Percentiles rank a stretch among this genome's conserved stretches.
Evolutionary conservation across 2,113 vertebrate genomes (phyloP).

Genomic region (Planiliza haematocheilus): DNA sequence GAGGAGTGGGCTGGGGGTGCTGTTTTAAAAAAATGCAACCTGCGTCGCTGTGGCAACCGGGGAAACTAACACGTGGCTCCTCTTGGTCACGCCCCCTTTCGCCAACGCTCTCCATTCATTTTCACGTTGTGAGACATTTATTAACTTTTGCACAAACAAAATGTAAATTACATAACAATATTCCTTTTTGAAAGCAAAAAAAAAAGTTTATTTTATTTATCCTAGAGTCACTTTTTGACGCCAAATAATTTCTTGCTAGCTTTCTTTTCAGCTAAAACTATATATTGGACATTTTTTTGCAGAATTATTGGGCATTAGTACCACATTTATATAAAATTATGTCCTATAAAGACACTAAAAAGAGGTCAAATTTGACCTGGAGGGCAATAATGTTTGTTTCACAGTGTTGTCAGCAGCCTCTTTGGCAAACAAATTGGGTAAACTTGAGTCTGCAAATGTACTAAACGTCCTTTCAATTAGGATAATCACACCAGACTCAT

Average conservation of each 20-base stretch:
- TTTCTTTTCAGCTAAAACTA: too few species aligned
- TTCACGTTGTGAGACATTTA: neutral
- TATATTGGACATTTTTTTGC: too few species aligned
- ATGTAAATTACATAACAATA: too few species aligned
- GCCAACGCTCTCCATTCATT: slow-evolving; percentile 21
- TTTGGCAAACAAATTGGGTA: slow-evolving; percentile 18
- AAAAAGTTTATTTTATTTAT: too few species aligned
- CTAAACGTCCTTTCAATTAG: neutral
- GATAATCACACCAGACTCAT: slow-evolving; percentile 17
- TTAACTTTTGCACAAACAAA: too few species aligned
- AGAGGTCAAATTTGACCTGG: too few species aligned
- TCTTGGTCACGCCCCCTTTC: neutral
- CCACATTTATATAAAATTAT: too few species aligned
- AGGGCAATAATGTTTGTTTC: slow-evolving; percentile 3
- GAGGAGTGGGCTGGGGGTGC: slow-evolving; percentile 13
- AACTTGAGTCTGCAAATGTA: neutral
- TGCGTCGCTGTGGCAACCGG: slow-evolving; percentile 39
- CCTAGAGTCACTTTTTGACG: too few species aligned
- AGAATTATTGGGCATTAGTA: too few species aligned
- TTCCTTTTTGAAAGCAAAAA: too few species aligned
- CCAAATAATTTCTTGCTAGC: too few species aligned
- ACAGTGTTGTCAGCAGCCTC: slow-evolving; percentile 6
- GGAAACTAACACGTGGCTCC: slow-evolving; percentile 54
- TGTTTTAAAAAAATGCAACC: slow-evolving; percentile 63
- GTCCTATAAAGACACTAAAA: too few species aligned